Conservation (phyloP, 2,797 vertebrate species). For the Scyliorhinus canicula region DNA sequence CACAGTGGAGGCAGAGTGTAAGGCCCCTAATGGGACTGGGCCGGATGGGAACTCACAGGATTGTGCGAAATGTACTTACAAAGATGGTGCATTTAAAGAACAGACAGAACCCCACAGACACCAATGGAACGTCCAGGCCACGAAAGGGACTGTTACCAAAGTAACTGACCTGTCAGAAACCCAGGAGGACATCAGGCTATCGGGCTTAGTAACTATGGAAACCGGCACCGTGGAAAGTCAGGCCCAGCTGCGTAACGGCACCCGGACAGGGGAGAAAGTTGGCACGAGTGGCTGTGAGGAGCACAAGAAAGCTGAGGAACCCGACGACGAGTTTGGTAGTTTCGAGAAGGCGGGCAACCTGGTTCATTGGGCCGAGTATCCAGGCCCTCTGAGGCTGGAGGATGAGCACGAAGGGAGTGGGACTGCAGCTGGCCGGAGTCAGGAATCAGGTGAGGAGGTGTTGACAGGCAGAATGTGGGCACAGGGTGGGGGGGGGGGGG, state of each 20-base stretch:
- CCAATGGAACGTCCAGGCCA: not conserved
- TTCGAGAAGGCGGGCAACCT: slow-evolving; percentile 23
- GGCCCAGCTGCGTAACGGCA: not conserved
- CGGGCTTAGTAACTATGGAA: not conserved
- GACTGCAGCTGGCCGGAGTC: not conserved
- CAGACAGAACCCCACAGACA: not conserved
- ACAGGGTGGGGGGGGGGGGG: too few species aligned
- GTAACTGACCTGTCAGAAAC: not conserved
- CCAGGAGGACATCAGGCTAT: not conserved
- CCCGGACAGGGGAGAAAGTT: not conserved
- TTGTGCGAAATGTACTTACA: not conserved
- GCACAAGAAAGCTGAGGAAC: not conserved
- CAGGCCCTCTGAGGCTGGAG: not conserved
- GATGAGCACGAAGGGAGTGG: not conserved
- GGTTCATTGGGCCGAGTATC: not conserved
- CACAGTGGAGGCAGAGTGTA: not conserved
- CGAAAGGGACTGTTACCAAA: too few species aligned
- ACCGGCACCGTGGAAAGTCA: not conserved
- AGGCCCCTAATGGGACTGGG: not conserved
- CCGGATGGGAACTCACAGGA: too few species aligned
- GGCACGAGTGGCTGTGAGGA: not conserved
- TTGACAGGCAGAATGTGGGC: not conserved
- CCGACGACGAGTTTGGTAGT: not conserved
- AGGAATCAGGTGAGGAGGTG: not conserved
- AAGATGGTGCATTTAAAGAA: not conserved